phyloP scores from a whole-genome alignment of 2,797 vertebrate genomes.

The Lemur catta region DNA sequence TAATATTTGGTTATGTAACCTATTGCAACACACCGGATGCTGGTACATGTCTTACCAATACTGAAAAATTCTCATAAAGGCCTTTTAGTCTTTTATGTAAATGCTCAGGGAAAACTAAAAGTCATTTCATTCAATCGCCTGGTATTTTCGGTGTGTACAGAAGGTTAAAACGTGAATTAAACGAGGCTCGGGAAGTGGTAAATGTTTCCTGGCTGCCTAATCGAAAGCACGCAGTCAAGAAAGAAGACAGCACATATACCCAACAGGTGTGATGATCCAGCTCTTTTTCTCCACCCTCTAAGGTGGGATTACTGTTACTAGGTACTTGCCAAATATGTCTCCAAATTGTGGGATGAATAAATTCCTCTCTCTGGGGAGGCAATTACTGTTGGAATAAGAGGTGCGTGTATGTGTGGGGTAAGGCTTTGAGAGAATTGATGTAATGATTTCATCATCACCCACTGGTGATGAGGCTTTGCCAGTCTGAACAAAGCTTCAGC shows the following conservation, averaged over 20 bases:
- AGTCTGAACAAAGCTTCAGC: constrained; percentile 26
- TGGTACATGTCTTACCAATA: background rate
- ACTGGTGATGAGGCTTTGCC: constrained; percentile 55
- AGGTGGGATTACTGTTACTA: constrained; percentile 13
- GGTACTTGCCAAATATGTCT: constrained; percentile 11
- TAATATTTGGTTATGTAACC: constrained; percentile 24
- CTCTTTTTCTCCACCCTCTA: background rate
- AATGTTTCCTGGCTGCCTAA: background rate
- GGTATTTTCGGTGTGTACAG: background rate
- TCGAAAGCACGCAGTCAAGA: background rate
- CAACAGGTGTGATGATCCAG: background rate
- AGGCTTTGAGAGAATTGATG: constrained; percentile 76
- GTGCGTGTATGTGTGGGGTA: constrained; percentile 46
- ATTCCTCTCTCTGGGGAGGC: constrained; percentile 76
- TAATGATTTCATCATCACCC: constrained; percentile 80
- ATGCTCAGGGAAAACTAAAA: background rate
- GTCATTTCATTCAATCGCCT: background rate
- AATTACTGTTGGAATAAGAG: constrained; percentile 79
- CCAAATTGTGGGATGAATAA: constrained; percentile 56
- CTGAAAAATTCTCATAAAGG: background rate
- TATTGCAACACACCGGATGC: background rate
- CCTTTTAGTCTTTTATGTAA: constrained; percentile 6
- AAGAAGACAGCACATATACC: background rate
- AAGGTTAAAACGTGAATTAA: constrained; percentile 19
- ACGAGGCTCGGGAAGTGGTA: background rate